Conservation (phyloP, 2,797 vertebrate species). For the Xerus rutilus region DNA sequence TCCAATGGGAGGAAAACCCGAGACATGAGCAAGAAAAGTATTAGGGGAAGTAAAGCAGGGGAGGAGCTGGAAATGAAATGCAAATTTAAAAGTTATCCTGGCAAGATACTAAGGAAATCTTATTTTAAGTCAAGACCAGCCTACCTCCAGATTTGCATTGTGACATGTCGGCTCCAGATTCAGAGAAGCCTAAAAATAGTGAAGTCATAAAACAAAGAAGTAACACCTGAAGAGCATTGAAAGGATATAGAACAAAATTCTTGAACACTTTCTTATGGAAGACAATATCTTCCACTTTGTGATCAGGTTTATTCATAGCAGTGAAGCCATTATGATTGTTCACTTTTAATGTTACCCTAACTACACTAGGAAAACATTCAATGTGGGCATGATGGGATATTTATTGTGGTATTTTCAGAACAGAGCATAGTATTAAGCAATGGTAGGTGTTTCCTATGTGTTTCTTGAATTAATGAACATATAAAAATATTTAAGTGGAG, state of each 20-base stretch:
- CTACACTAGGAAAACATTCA: not conserved
- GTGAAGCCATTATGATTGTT: not conserved
- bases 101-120: not conserved
- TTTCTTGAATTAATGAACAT: constrained; percentile 18
- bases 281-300: not conserved
- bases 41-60: not conserved
- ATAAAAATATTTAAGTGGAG: constrained; percentile 25
- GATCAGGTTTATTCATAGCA: constrained; percentile 31
- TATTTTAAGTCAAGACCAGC: not conserved
- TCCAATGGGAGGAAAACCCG: not conserved
- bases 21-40: not conserved
- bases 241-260: not conserved
- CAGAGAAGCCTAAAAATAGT: constrained; percentile 2
- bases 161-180: not conserved
- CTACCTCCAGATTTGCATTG: not conserved
- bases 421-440: constrained; percentile 3
- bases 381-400: not conserved
- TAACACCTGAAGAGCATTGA: not conserved
- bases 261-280: not conserved
- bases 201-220: not conserved
- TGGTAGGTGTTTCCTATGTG: not conserved
- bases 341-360: not conserved
- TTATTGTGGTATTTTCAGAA: not conserved
- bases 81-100: constrained; percentile 48
- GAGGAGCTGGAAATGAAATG: constrained; percentile 11